These are phyloP conservation scores for Desoria tigrina DNA, from an alignment of 2,888 invertebrate genomes.

Conservation along the genomic window DNA sequence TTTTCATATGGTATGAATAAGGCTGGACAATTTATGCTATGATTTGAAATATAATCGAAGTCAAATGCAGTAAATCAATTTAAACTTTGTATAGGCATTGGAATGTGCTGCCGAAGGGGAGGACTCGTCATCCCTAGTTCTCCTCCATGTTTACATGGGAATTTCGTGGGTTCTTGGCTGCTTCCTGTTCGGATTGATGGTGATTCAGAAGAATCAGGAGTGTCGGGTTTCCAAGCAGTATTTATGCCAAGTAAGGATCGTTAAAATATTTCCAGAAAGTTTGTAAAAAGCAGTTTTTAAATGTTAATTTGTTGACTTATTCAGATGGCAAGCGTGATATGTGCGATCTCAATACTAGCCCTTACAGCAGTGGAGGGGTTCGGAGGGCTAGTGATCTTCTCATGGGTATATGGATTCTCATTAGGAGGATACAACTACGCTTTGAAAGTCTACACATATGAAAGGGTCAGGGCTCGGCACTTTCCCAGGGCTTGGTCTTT, in stretches of 20 bases:
- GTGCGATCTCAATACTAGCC: conserved; percentile 74
- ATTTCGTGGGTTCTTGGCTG: conserved; percentile 82
- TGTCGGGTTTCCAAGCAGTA: conserved; percentile 84
- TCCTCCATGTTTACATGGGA: conserved; percentile 73
- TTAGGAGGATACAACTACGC: conserved; percentile 87
- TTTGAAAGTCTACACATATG: conserved; percentile 85
- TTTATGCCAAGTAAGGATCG: conserved; percentile 63
- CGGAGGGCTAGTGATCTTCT: conserved; percentile 70
- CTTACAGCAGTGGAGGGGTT: conserved; percentile 71
- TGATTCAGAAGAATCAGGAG: conserved; percentile 79
- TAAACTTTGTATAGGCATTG: conserved; percentile 25
- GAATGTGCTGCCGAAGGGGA: conserved; percentile 33
- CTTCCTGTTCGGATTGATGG: conserved; percentile 75
- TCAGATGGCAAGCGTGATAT: conserved; percentile 74
- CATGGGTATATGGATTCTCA: conserved; percentile 67
- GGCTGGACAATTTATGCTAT: conserved; percentile 81
- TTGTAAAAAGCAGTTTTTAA: neutral
- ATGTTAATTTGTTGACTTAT: neutral
- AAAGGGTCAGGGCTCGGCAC: conserved; percentile 79
- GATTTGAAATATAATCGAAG: conserved; percentile 82
- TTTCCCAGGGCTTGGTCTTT: conserved; percentile 88
- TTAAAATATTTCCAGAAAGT: neutral
- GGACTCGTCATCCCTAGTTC: conserved; percentile 44
- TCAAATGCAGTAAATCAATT: conserved; percentile 76
- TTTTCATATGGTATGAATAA: conserved; percentile 74